Conservation (phyloP, 2,113 vertebrate species). For the Strix aluco region DNA sequence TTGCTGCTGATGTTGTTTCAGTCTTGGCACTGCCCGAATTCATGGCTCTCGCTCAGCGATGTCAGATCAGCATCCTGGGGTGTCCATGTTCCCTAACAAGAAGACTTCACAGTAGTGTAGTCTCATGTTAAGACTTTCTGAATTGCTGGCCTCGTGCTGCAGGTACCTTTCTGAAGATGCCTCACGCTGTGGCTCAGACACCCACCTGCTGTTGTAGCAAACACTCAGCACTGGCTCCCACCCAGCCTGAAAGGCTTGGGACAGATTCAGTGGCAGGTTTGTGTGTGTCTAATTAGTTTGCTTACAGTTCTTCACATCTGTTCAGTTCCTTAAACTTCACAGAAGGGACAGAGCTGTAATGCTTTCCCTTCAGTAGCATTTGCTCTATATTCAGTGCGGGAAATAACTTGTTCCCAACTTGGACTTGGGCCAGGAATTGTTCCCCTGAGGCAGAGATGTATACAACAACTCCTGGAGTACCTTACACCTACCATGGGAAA, state of each 20-base stretch:
- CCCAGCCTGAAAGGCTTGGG: constrained; percentile 45
- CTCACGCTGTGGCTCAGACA: background rate
- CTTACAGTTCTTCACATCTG: constrained; percentile 51
- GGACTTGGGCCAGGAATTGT: constrained; percentile 30
- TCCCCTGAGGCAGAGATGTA: constrained; percentile 58
- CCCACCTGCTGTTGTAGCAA: constrained; percentile 35
- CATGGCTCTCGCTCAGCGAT: background rate
- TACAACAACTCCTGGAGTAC: constrained; percentile 62
- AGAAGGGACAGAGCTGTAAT: constrained; percentile 15
- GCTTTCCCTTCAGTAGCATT: constrained; percentile 29
- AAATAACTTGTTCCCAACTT: constrained; percentile 66
- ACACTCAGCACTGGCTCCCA: constrained; percentile 9
- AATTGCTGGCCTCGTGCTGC: background rate
- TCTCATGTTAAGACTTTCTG: background rate
- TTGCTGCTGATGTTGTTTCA: background rate
- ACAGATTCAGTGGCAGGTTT: constrained; percentile 32
- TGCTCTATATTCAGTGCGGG: constrained; percentile 52
- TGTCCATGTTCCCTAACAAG: background rate
- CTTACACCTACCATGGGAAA: constrained; percentile 71
- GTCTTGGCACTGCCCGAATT: background rate
- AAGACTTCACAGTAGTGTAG: rapidly evolving
- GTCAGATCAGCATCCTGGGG: background rate
- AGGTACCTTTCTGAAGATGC: background rate
- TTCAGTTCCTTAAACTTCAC: constrained; percentile 46
- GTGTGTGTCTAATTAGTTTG: constrained; percentile 44